Percentiles rank a stretch among this genome's conserved stretches.
These are phyloP conservation scores for Megalops cyprinoides DNA, from an alignment of 2,797 vertebrate species.

Conservation along the genomic window DNA sequence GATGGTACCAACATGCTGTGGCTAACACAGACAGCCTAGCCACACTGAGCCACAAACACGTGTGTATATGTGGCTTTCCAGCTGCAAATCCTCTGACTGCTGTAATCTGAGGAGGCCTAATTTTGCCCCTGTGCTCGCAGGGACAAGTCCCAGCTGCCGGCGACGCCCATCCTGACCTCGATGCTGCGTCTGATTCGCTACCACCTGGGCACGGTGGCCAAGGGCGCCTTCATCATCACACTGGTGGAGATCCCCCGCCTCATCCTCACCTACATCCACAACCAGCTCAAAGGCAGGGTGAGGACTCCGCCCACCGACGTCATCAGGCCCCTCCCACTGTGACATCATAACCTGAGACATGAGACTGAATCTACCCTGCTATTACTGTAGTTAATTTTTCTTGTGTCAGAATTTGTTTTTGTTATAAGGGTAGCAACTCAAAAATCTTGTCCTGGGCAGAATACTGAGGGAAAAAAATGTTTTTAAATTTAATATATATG, in stretches of 20 bases:
- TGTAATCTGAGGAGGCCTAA: background rate
- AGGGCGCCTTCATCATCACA: conserved; percentile 98
- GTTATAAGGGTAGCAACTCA: background rate
- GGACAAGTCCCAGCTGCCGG: conserved; percentile 87
- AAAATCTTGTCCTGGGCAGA: no score
- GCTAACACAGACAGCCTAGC: no score
- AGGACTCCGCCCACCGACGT: conserved; percentile 52
- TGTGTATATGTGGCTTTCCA: no score
- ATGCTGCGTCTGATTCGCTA: conserved; percentile 84
- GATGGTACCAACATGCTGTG: no score
- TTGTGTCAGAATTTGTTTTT: no score
- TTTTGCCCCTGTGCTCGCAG: conserved; percentile 61
- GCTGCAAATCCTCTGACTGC: no score
- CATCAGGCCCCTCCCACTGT: no score
- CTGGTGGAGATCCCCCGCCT: conserved; percentile 95
- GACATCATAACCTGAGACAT: no score
- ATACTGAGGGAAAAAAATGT: no score
- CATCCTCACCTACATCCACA: conserved; percentile 93
- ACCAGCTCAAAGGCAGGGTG: conserved; percentile 95
- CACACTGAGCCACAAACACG: no score
- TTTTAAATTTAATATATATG: no score
- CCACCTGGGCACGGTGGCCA: conserved; percentile 94
- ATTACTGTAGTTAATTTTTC: background rate
- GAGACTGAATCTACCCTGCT: no score
- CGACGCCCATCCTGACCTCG: conserved; percentile 86